A percentile compares a stretch with the other conserved stretches of the same genome.
These are phyloP conservation scores for Brachyalestes nurse DNA, from an alignment of 2,797 vertebrate genomes.

Conservation along the genomic window DNA sequence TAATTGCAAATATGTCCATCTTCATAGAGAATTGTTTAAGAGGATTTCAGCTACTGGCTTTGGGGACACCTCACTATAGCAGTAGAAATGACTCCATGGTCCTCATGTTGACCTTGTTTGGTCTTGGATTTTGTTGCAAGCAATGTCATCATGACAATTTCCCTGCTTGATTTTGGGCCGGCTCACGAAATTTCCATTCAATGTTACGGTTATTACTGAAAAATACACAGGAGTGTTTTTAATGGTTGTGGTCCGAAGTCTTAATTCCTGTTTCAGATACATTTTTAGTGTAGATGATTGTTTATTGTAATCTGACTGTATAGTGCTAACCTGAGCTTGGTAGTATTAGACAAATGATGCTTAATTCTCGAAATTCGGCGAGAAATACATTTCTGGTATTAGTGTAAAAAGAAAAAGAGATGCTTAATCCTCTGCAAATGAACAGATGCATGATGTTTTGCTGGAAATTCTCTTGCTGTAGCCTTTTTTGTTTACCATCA, in stretches of 20 bases:
- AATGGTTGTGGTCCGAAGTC: not conserved
- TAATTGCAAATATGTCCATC: too few species aligned
- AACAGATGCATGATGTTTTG: not conserved
- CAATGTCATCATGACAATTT: slow-evolving; percentile 40
- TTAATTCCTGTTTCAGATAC: too few species aligned
- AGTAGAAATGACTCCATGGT: slow-evolving; percentile 21
- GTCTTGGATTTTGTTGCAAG: slow-evolving; percentile 33
- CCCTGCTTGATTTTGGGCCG: slow-evolving; percentile 29
- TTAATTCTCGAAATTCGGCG: not conserved
- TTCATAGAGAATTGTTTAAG: too few species aligned
- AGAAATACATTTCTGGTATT: not conserved
- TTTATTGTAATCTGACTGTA: too few species aligned
- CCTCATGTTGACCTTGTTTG: slow-evolving; percentile 19
- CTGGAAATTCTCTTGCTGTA: not conserved
- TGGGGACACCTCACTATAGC: not conserved
- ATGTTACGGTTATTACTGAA: slow-evolving; percentile 6
- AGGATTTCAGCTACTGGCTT: not conserved
- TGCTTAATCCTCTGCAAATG: not conserved
- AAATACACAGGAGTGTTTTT: not conserved
- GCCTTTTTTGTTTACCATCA: not conserved
- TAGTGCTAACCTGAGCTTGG: not conserved
- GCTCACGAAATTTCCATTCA: slow-evolving; percentile 12
- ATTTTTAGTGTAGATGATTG: too few species aligned
- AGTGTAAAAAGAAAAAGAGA: not conserved
- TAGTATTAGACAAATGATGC: not conserved